Conservation (phyloP, 2,888 invertebrate species). For the Philaethria dido region DNA sequence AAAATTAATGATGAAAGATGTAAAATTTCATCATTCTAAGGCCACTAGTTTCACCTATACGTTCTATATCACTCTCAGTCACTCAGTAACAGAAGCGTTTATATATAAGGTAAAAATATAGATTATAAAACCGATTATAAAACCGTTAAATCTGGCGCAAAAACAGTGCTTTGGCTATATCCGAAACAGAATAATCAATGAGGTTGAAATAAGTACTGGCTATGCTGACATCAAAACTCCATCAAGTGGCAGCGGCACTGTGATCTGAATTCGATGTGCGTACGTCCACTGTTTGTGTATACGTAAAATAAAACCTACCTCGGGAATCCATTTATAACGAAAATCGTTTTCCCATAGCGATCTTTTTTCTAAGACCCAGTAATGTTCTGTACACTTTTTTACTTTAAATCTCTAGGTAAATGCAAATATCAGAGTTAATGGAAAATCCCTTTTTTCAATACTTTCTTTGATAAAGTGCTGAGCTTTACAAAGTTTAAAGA, state of each 20-base stretch:
- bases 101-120: no score
- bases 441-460: conserved; percentile 23
- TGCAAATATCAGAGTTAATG: conserved; percentile 13
- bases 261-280: conserved; percentile 74
- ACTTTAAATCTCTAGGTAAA: conserved; percentile 19
- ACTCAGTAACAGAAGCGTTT: no score
- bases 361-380: conserved; percentile 14
- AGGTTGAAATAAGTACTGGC: conserved; percentile 47
- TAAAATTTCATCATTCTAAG: no score
- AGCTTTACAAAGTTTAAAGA: background rate
- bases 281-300: conserved; percentile 55
- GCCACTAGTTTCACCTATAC: no score
- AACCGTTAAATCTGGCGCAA: background rate
- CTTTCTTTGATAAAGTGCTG: background rate
- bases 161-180: conserved; percentile 9
- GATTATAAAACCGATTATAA: background rate
- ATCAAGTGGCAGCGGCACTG: conserved; percentile 60
- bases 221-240: conserved; percentile 70
- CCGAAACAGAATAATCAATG: conserved; percentile 39
- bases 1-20: no score
- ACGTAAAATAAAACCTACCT: conserved; percentile 39
- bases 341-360: conserved; percentile 33
- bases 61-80: no score
- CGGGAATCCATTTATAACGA: conserved; percentile 37
- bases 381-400: background rate